Evolutionary conservation across 2,888 invertebrate species (phyloP).

Genomic region (Drosophila fungiperda): DNA sequence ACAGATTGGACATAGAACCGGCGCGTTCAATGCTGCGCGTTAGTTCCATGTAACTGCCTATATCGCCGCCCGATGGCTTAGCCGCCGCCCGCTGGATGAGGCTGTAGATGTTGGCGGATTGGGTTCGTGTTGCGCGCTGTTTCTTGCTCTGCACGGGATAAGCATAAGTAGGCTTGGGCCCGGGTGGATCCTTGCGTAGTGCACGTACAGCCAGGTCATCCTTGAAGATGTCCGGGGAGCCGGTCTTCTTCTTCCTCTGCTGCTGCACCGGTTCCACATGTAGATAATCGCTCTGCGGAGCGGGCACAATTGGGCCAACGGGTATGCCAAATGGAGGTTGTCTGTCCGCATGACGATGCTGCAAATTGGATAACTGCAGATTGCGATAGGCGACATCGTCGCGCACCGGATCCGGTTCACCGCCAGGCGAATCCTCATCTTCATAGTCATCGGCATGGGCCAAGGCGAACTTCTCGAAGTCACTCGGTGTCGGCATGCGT

Average conservation of each 20-base stretch:
- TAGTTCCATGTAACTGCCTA: slow-evolving; percentile 87
- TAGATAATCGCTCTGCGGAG: slow-evolving; percentile 93
- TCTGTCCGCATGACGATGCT: slow-evolving; percentile 90
- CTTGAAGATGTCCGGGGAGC: slow-evolving; percentile 91
- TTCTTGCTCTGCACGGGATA: slow-evolving; percentile 87
- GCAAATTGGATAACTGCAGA: slow-evolving; percentile 91
- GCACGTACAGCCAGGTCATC: slow-evolving; percentile 95
- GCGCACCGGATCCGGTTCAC: slow-evolving; percentile 92
- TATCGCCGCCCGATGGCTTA: slow-evolving; percentile 85
- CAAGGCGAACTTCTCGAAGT: slow-evolving; percentile 85
- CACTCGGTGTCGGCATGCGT: slow-evolving; percentile 79
- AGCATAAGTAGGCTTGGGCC: slow-evolving; percentile 71
- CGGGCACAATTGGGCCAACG: slow-evolving; percentile 92
- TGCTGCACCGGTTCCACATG: slow-evolving; percentile 88
- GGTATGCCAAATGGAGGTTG: slow-evolving; percentile 97
- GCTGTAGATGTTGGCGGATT: slow-evolving; percentile 93
- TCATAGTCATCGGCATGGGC: slow-evolving; percentile 87
- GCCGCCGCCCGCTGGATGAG: slow-evolving; percentile 89
- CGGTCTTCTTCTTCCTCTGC: slow-evolving; percentile 82
- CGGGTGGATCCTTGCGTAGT: slow-evolving; percentile 90
- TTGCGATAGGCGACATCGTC: slow-evolving; percentile 95
- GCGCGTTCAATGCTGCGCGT: slow-evolving; percentile 87
- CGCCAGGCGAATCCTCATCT: slow-evolving; percentile 86
- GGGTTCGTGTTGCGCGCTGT: slow-evolving; percentile 92
- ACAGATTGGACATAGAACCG: slow-evolving; percentile 87